Percentiles rank a stretch among this genome's conserved stretches.
phyloP scores from a whole-genome alignment of 2,888 invertebrate genomes.

The Leistus spinibarbis region DNA sequence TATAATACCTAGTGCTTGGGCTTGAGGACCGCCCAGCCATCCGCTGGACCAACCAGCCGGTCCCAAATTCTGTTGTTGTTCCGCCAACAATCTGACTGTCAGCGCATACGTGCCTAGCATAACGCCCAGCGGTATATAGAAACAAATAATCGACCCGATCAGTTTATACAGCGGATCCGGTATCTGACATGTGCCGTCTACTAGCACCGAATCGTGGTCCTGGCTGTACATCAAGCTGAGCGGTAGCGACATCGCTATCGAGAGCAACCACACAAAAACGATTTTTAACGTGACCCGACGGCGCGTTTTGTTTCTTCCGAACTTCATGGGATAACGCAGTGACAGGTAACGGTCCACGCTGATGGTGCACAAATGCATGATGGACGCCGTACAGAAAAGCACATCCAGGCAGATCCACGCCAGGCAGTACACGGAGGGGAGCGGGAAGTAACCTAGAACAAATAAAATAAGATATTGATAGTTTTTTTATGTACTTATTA shows the following conservation, averaged over 20 bases:
- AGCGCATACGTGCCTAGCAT: constrained; percentile 95
- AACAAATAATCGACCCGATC: constrained; percentile 93
- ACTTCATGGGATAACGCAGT: constrained; percentile 90
- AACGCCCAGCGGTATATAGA: constrained; percentile 93
- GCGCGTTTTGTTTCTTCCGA: constrained; percentile 87
- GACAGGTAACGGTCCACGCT: constrained; percentile 94
- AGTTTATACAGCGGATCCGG: constrained; percentile 89
- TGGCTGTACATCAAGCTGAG: constrained; percentile 85
- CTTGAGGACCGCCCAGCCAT: constrained; percentile 67
- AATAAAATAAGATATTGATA: background rate
- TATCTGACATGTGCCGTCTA: constrained; percentile 84
- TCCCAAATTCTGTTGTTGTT: constrained; percentile 77
- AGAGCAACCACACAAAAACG: constrained; percentile 90
- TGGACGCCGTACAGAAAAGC: constrained; percentile 94
- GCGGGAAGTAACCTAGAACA: constrained; percentile 78
- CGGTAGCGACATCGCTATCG: constrained; percentile 90
- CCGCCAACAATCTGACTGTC: constrained; percentile 85
- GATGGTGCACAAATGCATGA: constrained; percentile 96
- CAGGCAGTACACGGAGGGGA: constrained; percentile 84
- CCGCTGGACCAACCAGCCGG: constrained; percentile 75
- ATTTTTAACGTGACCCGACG: constrained; percentile 88
- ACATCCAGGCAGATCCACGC: constrained; percentile 96
- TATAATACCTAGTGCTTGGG: constrained; percentile 47
- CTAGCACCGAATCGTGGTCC: constrained; percentile 83
- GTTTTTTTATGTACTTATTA: constrained; percentile 3